Evolutionary conservation across 2,888 invertebrate species (phyloP).

Genomic region (Dicranocentrus wangi): DNA sequence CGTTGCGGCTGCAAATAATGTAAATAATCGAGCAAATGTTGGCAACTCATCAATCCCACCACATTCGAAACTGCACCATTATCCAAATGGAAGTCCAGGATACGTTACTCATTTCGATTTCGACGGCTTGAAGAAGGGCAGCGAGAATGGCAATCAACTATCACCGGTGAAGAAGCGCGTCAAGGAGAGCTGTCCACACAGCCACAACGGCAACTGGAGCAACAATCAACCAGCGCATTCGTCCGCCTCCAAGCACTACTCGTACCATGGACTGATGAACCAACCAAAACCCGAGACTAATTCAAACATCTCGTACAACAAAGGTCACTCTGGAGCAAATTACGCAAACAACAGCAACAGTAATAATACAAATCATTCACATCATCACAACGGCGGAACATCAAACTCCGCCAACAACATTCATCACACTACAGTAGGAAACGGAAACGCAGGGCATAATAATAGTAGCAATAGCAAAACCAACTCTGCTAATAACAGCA

Average conservation of each 20-base stretch:
- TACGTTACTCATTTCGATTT: conserved; percentile 68
- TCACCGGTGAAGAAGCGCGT: conserved; percentile 98
- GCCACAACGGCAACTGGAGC: conserved; percentile 67
- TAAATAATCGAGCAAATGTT: conserved; percentile 31
- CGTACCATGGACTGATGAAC: conserved; percentile 54
- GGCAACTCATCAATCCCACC: conserved; percentile 72
- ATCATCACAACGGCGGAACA: conserved; percentile 37
- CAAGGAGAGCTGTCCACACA: conserved; percentile 92
- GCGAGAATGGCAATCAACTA: conserved; percentile 87
- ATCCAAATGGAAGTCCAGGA: conserved; percentile 65
- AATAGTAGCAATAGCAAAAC: conserved; percentile 72
- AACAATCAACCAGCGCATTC: conserved; percentile 70
- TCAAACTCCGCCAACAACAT: conserved; percentile 37
- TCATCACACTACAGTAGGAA: conserved; percentile 2
- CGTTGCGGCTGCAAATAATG: conserved; percentile 40
- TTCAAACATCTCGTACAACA: conserved; percentile 51
- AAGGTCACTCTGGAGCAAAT: conserved; percentile 27
- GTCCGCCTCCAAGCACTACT: conserved; percentile 65
- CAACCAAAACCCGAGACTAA: conserved; percentile 68
- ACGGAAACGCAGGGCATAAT: conserved; percentile 50
- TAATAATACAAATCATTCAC: conserved; percentile 35
- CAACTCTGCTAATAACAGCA: too few relatives aligned
- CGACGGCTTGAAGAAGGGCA: conserved; percentile 75
- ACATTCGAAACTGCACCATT: conserved; percentile 71
- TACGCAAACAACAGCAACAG: conserved; percentile 24